Base-by-base conservation (phyloP, 2,888 invertebrate species). In the Hirtodrosophila trivittata region DNA sequence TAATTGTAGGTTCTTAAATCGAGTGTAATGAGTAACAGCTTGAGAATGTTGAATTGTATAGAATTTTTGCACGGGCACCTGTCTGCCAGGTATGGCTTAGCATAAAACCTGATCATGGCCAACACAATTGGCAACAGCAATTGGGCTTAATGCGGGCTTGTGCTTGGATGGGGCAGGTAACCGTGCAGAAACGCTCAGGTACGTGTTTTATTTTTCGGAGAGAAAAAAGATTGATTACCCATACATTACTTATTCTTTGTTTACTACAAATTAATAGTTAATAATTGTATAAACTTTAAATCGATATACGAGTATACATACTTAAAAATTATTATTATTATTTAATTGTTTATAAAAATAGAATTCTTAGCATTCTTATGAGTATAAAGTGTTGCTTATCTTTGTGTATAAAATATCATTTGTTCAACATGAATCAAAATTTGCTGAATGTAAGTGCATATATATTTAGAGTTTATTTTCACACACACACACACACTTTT, bases 181-280 rank as follows among this genome's bases (percentile, higher is more conserved):
- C 56, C 68, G 66, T 73, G 82, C 77, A 75, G 72, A 89, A 89
- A 89, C 89, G 89, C 89, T 90, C 89, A 90, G 89, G 92, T 92
- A 92, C 92, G 92, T 92, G 92, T 92, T 92, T 92, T 90, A 89
- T 90, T 89, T 81, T 90, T 90, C 90, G 92, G 93, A 93, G 93
- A 93, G 93, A 93, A 92, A 92, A 92, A 93, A 93, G 93, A 93
- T 93, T 93, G 93, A 93, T 92, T 91, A 90, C 87, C 88, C 88
- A 88, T 89, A 89, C 81, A 81, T 81, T 82, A 81, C 80, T 81
- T 81, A 82, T 80, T 71, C 78, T 80, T 80, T 81, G 80, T 81
- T 81, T 77, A 87, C 80, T 82, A 80, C 68, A 84, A 78, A 80
- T 77, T 77, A 71, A 83, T 84, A 82, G 80, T 77, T 77, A 69